Conservation (phyloP, 2,113 vertebrate genomes). For the Todiramphus chloris region DNA sequence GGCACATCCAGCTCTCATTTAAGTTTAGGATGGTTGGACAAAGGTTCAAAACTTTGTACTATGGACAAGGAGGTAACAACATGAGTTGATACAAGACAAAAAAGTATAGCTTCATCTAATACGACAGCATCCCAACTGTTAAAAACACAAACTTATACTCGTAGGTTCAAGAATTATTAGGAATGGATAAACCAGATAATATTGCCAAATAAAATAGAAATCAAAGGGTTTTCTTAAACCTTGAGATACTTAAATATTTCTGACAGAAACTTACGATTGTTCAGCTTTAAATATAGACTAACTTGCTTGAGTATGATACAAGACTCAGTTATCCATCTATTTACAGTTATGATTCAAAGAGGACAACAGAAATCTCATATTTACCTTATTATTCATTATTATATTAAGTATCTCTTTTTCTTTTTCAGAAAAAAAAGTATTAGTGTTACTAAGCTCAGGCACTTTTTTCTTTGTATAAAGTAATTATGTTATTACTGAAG, state of each 20-base stretch:
- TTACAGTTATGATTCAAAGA: neutral
- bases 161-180: neutral
- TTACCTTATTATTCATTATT: neutral
- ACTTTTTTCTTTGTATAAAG: neutral
- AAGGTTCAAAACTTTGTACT: neutral
- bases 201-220: neutral
- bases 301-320: neutral
- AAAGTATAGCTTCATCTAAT: neutral
- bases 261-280: neutral
- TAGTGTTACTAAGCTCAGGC: neutral
- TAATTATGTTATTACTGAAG: neutral
- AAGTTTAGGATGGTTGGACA: neutral
- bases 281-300: neutral
- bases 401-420: neutral
- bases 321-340: neutral
- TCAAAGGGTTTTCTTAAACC: neutral
- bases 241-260: neutral
- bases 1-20: neutral
- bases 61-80: neutral
- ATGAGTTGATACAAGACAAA: neutral
- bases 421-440: neutral
- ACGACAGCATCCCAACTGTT: neutral
- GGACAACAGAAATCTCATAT: neutral
- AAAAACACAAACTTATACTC: neutral
- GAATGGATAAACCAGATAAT: neutral